These are phyloP conservation scores for Limenitis camilla DNA, from an alignment of 2,888 invertebrate species.

Conservation along the genomic window DNA sequence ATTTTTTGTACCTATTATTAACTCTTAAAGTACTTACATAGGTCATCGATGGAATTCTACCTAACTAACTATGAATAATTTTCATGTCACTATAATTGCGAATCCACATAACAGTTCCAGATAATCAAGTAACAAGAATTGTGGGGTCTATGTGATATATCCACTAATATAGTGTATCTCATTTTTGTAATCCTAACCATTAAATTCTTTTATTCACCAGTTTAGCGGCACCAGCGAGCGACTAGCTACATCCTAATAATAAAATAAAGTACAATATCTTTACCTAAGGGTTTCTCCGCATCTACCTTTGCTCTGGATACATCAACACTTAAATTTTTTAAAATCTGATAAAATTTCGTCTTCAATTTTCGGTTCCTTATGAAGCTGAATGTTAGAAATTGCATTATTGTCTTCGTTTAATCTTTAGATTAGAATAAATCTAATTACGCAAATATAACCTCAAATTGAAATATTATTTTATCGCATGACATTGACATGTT, in stretches of 20 bases:
- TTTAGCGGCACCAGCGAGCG: too few relatives aligned
- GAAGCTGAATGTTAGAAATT: conserved; percentile 44
- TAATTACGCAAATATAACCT: conserved; percentile 1
- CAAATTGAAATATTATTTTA: not conserved
- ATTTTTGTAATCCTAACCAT: too few relatives aligned
- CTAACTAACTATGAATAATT: too few relatives aligned
- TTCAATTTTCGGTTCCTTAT: conserved; percentile 43
- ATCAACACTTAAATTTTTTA: conserved; percentile 10
- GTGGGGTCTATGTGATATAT: too few relatives aligned
- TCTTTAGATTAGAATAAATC: not conserved
- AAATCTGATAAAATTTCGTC: not conserved
- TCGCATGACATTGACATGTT: not conserved
- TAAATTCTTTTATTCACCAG: too few relatives aligned
- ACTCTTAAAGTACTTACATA: too few relatives aligned
- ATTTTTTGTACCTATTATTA: too few relatives aligned
- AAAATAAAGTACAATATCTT: not conserved
- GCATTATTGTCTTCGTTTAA: conserved; percentile 34
- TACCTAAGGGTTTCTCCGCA: conserved; percentile 19
- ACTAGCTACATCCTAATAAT: not conserved
- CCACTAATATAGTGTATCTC: too few relatives aligned
- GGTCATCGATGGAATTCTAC: too few relatives aligned
- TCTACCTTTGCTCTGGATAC: conserved; percentile 1
- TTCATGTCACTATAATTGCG: too few relatives aligned
- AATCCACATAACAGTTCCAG: too few relatives aligned
- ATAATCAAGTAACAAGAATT: too few relatives aligned